Evolutionary conservation across 2,888 invertebrate species (phyloP).

Genomic region (Chaetogeoica ovagalla): DNA sequence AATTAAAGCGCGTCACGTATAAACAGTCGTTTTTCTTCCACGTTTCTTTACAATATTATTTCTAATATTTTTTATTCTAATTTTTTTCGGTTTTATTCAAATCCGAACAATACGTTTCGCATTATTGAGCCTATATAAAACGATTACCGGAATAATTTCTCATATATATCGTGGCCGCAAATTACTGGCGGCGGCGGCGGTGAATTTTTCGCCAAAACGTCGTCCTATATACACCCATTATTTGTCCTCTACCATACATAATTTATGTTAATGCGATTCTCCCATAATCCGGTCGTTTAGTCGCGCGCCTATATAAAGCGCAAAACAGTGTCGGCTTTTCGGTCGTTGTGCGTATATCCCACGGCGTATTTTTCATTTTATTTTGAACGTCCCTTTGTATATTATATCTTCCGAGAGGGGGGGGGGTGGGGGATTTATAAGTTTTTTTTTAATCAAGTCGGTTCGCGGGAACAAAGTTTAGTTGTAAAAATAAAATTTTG

Average conservation of each 20-base stretch:
- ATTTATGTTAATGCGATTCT: constrained; percentile 48
- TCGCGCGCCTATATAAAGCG: not conserved
- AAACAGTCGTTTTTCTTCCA: too few relatives aligned
- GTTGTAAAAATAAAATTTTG: not conserved
- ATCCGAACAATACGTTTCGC: too few relatives aligned
- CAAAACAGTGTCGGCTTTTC: constrained; percentile 17
- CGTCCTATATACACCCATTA: not conserved
- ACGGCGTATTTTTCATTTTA: not conserved
- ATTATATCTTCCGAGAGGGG: constrained; percentile 17
- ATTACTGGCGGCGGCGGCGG: not conserved
- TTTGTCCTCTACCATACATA: not conserved
- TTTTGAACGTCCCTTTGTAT: not conserved
- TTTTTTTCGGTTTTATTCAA: too few relatives aligned
- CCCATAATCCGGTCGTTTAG: constrained; percentile 45
- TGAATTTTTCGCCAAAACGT: not conserved
- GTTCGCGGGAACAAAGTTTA: constrained; percentile 19
- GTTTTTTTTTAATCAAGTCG: constrained; percentile 48
- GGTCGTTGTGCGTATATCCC: constrained; percentile 23
- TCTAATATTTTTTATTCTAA: too few relatives aligned
- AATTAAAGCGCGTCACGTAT: too few relatives aligned
- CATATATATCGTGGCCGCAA: not conserved
- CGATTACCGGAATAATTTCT: constrained; percentile 7
- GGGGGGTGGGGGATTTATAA: not conserved
- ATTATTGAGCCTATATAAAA: not conserved
- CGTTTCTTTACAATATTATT: too few relatives aligned